Evolutionary conservation across 1,140 invertebrate species (phyloP).

Genomic region (Drosophila ohnishii): DNA sequence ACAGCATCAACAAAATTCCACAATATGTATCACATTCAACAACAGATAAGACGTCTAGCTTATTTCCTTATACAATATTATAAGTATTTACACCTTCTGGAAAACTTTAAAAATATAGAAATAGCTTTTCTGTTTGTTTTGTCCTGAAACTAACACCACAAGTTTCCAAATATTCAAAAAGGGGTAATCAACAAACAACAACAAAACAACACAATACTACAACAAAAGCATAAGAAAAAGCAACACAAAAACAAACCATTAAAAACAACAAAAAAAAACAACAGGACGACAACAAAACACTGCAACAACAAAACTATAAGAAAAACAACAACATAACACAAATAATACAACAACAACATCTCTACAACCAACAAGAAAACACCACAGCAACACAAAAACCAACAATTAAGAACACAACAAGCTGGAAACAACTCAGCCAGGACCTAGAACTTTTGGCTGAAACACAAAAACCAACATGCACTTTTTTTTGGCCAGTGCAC

Average conservation of each 20-base stretch:
- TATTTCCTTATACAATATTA: too few relatives aligned
- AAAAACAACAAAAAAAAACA: neutral
- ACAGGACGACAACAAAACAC: neutral
- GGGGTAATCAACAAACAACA: neutral
- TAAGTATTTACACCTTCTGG: neutral
- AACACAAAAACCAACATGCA: neutral
- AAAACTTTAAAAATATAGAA: neutral
- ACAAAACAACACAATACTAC: neutral
- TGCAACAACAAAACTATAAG: neutral
- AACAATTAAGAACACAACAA: conserved; percentile 15
- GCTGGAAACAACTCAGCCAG: conserved; percentile 1
- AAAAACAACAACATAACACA: neutral
- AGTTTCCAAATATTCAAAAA: neutral
- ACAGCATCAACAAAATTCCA: neutral
- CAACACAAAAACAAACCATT: neutral
- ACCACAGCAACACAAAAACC: neutral
- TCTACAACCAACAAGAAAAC: neutral
- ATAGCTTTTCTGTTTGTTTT: neutral
- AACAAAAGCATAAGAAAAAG: neutral
- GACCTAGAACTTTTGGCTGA: conserved; percentile 3
- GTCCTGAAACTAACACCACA: neutral
- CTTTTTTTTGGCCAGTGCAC: conserved; percentile 6
- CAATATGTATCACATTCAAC: neutral
- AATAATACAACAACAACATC: neutral
- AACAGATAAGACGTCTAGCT: neutral